Evolutionary conservation across 1,140 invertebrate genomes (phyloP), one percentile per base, ranked within the genome.

Genomic region (Microplitis demolitor): DNA sequence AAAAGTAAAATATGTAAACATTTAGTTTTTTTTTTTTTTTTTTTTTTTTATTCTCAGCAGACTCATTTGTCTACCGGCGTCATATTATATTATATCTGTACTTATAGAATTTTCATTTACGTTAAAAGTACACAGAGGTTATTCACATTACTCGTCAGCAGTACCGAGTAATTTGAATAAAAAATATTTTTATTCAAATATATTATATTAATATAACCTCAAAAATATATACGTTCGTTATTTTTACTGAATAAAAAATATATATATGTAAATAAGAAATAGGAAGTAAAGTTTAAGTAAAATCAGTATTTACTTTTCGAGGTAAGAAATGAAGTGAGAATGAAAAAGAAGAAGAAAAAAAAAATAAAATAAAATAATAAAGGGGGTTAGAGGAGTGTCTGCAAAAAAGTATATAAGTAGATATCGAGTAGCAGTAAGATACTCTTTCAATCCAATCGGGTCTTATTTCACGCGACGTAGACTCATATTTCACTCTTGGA

Each of bases 371-470:
- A 51, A 24, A 37, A 51, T 9, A 51, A 54, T 63, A 54, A 69
- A 51, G 45, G 39, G 39, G 39, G 39, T 45, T 45, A 9, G 9
- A 4, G 3, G 62, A 74, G 69, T 70, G 69, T 68, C 73, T 39
- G 54, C 50, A 54, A 62, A 35, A 35, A 24, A 24, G 66, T 71
- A 71, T 78, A 81, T 82, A 80, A 81, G 80, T 82, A 82, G 78
- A 80, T 81, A 79, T 79, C 80, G 78, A 82, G 78, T 78, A 72
- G 78, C 73, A 74, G 71, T 71, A 75, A 81, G 79, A 80, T 81
- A 83, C 79, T 79, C 80, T 80, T 81, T 80, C 81, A 79, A 83
- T 83, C 76, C 78, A 82, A 81, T 82, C 80, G 82, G 78, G 75
- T 82, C 78, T 81, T 83, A 82, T 83, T 83, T 83, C 79, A 80